Base-by-base conservation (phyloP, 2,113 vertebrate species). In the Parotia lawesii region DNA sequence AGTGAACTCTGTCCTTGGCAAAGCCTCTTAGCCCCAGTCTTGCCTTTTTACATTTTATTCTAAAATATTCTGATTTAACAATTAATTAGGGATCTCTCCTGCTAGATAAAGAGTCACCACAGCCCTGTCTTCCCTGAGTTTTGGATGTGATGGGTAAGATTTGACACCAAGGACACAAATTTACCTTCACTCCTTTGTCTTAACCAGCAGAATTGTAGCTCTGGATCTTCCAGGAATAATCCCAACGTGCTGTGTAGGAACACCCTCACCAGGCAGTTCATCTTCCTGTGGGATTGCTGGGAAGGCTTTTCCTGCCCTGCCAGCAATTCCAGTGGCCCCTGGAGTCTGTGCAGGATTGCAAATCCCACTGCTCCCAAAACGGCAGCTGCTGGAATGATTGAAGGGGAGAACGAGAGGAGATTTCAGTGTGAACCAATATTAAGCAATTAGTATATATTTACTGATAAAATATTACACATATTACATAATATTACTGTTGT, bases 51-150 rank as follows among this genome's bases (percentile, higher is more conserved):
- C 35, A 24, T 31, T 65, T 92, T 22, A 29, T 60, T 91, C 77
- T 89, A 53, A 95, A 91, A 85, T 77, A 72, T 29, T 93, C 73
- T 47, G 62, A 78, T 23, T 89, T 78, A 81, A 69, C 65, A 81
- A 45, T 57, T 28, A 74, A 86, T 17, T 70, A 33, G 3, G 10
- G 64, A 64, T 86, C 28, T 53, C 19, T 70, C 38, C 67, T 51
- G 51, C 69, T 62, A 20, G 38, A 38, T 38, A 38, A 38, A 38
- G 42, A 53, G 9, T 40, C 69, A 33, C 28, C 31, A 58, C 33
- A 38, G 33, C 38, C 40, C 29, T 66, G 27, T 58, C 28, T 64
- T 88, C 28, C 35, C 53, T 42, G 64, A 40, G 17, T 51, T 93
- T 76, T 61, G 40, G 48, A 37, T 40, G 15, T 56, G 50, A 40